Base-by-base conservation (phyloP, 2,113 vertebrate genomes). In the Protobothrops flavoviridis region DNA sequence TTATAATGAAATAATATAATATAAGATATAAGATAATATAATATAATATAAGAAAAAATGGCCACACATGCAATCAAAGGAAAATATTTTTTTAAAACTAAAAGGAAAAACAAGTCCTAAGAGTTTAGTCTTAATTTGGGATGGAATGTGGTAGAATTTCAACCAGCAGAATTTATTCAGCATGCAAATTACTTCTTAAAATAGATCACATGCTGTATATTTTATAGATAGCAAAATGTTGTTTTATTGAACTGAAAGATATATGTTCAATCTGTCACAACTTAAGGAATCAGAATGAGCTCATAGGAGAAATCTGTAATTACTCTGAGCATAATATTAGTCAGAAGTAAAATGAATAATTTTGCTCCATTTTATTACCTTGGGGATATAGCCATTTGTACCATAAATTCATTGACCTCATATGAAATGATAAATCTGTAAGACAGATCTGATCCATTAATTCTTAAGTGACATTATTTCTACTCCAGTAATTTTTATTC, bases 331-430 rank as follows among this genome's bases (percentile, higher is more conserved):
- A 93, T 5, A 92, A 97, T 97, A 95, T 97, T 97, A 97, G 95
- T 95, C 97, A 95, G 95, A 93, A 95, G 94, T 92, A 50, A 96
- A 97, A 96, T 98, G 96, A 97, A 96, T 97, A 64, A 97, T 97
- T 96, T 93, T 90, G 17, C 94, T 96, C 91, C 69, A 0, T 98
- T 98, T 98, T 97, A 98, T 96, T 97, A 97, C 96, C 92, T 96
- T 93, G 92, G 93, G 96, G 95, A 97, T 97, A 97, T 7, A 97
- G 94, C 96, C 96, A 96, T 97, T 98, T 97, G 95, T 96, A 96
- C 95, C 96, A 96, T 97, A 98, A 98, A 98, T 98, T 97, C 97
- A 97, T 96, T 98, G 97, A 97, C 97, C 97, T 97, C 97, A 95
- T 98, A 96, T 95, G 96, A 96, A 97, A 96, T 96, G 94, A 97